phyloP scores from a whole-genome alignment of 2,797 vertebrate genomes.

The Myotis daubentonii region DNA sequence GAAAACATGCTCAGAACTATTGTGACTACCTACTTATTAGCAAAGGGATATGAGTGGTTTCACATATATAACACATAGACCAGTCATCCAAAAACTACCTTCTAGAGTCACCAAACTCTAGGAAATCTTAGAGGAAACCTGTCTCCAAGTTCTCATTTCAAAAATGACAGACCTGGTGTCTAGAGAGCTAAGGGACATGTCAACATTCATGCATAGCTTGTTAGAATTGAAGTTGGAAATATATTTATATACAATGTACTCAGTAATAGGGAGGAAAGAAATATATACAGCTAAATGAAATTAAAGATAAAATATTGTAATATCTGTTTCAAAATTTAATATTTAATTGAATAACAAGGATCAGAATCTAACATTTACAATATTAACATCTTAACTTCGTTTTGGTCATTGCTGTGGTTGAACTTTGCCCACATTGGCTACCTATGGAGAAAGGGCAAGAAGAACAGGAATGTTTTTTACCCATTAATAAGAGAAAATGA shows the following conservation, averaged over 20 bases:
- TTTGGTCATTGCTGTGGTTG: not conserved
- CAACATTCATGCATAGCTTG: not conserved
- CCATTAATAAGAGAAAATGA: not conserved
- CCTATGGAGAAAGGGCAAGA: not conserved
- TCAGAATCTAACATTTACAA: not conserved
- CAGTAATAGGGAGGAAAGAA: not conserved
- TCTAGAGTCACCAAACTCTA: too few species aligned
- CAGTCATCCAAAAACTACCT: too few species aligned
- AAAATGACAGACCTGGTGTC: not conserved
- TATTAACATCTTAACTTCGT: not conserved
- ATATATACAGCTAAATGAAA: not conserved
- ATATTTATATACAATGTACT: not conserved
- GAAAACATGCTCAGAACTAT: too few species aligned
- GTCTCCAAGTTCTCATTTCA: not conserved
- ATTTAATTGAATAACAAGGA: not conserved
- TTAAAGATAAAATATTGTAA: not conserved
- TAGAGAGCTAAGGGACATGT: not conserved
- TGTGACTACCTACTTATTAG: too few species aligned
- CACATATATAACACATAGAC: too few species aligned
- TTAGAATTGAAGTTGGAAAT: not conserved
- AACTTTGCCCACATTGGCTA: not conserved
- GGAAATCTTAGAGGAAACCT: not conserved
- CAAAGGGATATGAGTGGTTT: too few species aligned
- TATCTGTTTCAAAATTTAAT: not conserved
- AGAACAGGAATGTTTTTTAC: not conserved